Base-by-base conservation (phyloP, 2,113 vertebrate species). In the Mungos mungo region DNA sequence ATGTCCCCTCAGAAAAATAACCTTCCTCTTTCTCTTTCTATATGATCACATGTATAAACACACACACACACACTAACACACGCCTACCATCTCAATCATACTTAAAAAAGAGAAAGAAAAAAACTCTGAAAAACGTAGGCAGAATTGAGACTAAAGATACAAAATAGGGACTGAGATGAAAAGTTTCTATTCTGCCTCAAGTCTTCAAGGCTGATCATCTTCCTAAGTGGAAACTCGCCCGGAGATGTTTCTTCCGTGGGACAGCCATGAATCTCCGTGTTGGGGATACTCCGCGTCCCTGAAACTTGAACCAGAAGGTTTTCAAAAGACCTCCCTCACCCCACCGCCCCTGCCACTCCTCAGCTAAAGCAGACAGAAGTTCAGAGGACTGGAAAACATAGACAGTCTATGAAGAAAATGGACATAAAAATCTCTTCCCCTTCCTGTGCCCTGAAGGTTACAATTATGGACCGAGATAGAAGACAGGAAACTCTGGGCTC, bases 181-280 rank as follows among this genome's bases (percentile, higher is more conserved):
- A 23, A 71, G 35, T 7, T 7, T 52, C 33, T 88, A 38, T 38
- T 88, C 38, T 94, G 74, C 38, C 77, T 60, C 4, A 33, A 47
- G 84, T 57, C 83, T 76, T 93, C 66, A 81, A 21, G 84, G 69
- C 9, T 16, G n/a, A 85, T 83, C 27, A 50, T 31, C 19, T 21
- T 63, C 47, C 3, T 45, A 68, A 68, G 12, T n/a, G 69, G 85
- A 65, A 83, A 71, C 35, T 54, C 29, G 33, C 38, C 38, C 54
- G 11, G 2, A 5, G 45, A 19, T 16, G 15, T 7, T 12, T 47
- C 68, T 33, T 76, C 13, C 7, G 25, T 13, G 27, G 38, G 6
- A 7, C 0, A 5, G 72, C 72, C 25, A 2, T 45, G 38, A 14
- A 0, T 0, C 1, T 15, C 33, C 14, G 27, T 2, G 7, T 38